Evolutionary conservation across 92 coral and sea anemone species (phyloP).

Genomic region (Paramuricea clavata): DNA sequence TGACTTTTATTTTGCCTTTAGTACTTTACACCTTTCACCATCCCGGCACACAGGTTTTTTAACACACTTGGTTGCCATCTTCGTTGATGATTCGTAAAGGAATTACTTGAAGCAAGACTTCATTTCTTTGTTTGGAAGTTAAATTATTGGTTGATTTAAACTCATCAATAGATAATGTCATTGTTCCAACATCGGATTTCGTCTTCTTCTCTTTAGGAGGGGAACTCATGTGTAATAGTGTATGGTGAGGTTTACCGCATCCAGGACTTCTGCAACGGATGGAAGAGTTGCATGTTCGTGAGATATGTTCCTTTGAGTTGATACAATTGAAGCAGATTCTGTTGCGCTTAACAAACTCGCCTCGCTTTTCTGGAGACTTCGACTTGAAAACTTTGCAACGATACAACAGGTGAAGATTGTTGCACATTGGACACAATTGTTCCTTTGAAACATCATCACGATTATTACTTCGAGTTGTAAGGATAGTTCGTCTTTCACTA

Average conservation of each 20-base stretch:
- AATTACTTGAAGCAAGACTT: conserved; percentile 61
- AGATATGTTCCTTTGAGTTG: not conserved
- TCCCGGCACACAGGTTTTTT: too few species aligned
- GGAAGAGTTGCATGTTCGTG: not conserved
- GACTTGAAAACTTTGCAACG: conserved; percentile 55
- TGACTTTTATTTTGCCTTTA: too few species aligned
- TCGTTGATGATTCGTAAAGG: conserved; percentile 48
- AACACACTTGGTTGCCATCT: conserved; percentile 25
- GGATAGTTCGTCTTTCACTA: not conserved
- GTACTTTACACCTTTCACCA: too few species aligned
- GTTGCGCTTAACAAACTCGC: conserved; percentile 41
- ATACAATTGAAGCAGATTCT: not conserved
- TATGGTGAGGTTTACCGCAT: conserved; percentile 63
- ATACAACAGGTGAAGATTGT: conserved; percentile 44
- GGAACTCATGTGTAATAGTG: conserved; percentile 37
- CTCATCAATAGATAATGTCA: not conserved
- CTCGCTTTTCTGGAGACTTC: conserved; percentile 38
- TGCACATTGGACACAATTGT: conserved; percentile 48
- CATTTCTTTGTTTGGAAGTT: not conserved
- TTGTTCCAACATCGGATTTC: conserved; percentile 9
- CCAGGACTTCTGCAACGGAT: conserved; percentile 43
- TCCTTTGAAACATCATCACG: conserved; percentile 1
- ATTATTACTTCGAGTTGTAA: not conserved
- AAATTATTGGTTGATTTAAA: conserved; percentile 13
- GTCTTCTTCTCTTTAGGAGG: not conserved